Base-by-base conservation (phyloP, 2,797 vertebrate genomes). In the Scyliorhinus canicula region DNA sequence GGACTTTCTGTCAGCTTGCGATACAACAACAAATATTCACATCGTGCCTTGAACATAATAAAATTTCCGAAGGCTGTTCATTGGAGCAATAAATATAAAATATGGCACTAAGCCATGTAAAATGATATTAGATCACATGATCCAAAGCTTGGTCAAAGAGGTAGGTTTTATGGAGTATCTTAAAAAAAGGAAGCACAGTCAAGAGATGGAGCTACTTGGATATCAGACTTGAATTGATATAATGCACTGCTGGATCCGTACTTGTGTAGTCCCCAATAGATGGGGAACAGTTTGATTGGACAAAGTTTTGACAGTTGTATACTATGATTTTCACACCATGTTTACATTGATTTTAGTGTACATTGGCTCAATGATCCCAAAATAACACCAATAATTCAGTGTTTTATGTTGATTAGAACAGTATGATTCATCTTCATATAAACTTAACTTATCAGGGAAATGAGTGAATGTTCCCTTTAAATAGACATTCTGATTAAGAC, bases 381-480 rank as follows among this genome's bases (percentile, higher is more conserved):
- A 65, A 93, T 93, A 93, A 93, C 21, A 47, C 26, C 47, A 67
- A 28, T 47, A 24, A 67, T 67, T 69, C 9, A 19, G 8, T 93
- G 14, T 69, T 47, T 47, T 50, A 69, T 67, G 91, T 44, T 44
- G 52, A 93, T 67, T 47, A 69, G 28, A 69, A 19, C 67, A 55
- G 47, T 55, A 50, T 52, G 55, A 28, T 74, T 94, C 67, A 94
- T 31, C 35, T 93, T 93, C 40, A 71, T 52, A 67, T 74, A 52
- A 71, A 35, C 31, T n/a, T 94, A 94, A 52, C 52, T 93, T 93
- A 12, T 52, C 93, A 93, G 47, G 28, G 63, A 88, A 71, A 47
- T 50, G 44, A 52, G 21, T 52, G 16, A 50, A 74, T 52, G 28
- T 35, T 47, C 26, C 44, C 40, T 93, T 35, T 35, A 94, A 94